These are phyloP conservation scores for Neoarius graeffei DNA, from an alignment of 2,113 vertebrate genomes.

Conservation along the genomic window DNA sequence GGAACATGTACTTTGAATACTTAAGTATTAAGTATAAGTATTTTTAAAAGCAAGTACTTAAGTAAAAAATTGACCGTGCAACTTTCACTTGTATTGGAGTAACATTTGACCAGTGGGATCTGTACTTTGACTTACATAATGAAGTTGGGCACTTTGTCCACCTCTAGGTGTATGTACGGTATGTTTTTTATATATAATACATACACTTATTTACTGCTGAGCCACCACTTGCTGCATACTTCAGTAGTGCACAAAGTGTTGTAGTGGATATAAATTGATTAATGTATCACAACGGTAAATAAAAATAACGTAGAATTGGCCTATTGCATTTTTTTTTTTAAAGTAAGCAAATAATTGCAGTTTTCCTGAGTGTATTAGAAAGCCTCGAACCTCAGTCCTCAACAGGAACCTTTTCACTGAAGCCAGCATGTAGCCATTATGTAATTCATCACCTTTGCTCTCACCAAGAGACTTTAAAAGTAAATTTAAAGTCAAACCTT, in stretches of 20 bases:
- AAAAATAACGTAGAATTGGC: neutral
- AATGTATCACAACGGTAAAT: neutral
- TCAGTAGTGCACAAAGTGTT: neutral
- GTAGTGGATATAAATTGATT: neutral
- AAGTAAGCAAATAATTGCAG: slow-evolving; percentile 15
- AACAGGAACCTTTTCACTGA: slow-evolving; percentile 31
- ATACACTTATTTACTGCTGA: neutral
- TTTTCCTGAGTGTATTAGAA: neutral
- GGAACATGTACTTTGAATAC: too few species aligned
- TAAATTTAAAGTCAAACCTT: slow-evolving; percentile 45
- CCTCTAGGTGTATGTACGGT: neutral
- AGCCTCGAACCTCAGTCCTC: neutral
- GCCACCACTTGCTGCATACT: neutral
- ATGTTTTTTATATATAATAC: neutral
- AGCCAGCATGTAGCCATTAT: neutral
- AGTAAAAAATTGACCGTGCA: too few species aligned
- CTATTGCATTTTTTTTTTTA: neutral
- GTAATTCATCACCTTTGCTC: slow-evolving; percentile 23
- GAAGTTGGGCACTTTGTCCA: too few species aligned
- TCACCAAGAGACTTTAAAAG: slow-evolving; percentile 40
- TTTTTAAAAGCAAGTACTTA: too few species aligned
- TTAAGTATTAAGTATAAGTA: too few species aligned
- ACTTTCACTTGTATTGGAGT: too few species aligned
- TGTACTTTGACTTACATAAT: neutral
- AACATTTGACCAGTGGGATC: too few species aligned